phyloP scores from a whole-genome alignment of 2,797 vertebrate genomes.

The Menidia menidia region DNA sequence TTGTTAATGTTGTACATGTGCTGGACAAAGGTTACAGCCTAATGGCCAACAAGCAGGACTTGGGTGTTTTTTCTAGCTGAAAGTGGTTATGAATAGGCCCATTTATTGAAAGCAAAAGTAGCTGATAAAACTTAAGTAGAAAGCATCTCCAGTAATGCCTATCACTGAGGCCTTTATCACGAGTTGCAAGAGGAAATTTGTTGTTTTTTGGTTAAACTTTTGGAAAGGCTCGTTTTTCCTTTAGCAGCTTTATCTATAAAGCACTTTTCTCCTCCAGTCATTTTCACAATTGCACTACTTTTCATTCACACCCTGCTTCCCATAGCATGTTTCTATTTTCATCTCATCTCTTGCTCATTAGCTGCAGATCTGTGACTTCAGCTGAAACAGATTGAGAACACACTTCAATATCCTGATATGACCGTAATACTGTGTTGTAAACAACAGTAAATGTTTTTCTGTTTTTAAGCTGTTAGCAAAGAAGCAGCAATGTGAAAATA shows the following conservation, averaged over 20 bases:
- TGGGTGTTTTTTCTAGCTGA: slow-evolving; percentile 31
- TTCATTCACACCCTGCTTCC: slow-evolving; percentile 43
- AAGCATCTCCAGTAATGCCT: slow-evolving; percentile 4
- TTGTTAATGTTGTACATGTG: slow-evolving; percentile 69
- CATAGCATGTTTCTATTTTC: slow-evolving; percentile 31
- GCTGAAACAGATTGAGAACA: slow-evolving; percentile 38
- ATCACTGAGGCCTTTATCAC: slow-evolving; percentile 36
- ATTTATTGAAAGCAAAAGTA: slow-evolving; percentile 15
- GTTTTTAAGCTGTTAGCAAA: slow-evolving; percentile 15
- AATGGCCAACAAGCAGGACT: slow-evolving; percentile 53
- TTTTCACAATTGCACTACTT: slow-evolving; percentile 42
- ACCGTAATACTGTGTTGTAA: slow-evolving; percentile 45
- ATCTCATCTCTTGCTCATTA: slow-evolving; percentile 55
- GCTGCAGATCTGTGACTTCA: slow-evolving; percentile 57
- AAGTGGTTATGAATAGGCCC: neutral
- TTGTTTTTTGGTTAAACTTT: slow-evolving; percentile 16
- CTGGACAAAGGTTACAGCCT: slow-evolving; percentile 48
- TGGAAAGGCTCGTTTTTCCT: slow-evolving; percentile 14
- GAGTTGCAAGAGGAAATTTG: slow-evolving; percentile 2
- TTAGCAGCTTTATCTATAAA: slow-evolving; percentile 21
- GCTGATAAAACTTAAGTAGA: neutral
- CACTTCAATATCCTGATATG: slow-evolving; percentile 35
- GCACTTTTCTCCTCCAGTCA: slow-evolving; percentile 23
- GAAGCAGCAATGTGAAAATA: slow-evolving; percentile 3
- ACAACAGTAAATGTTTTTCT: slow-evolving; percentile 24